Evolutionary conservation across 2,113 vertebrate species (phyloP).

Genomic region (Vulpes ferrilata): DNA sequence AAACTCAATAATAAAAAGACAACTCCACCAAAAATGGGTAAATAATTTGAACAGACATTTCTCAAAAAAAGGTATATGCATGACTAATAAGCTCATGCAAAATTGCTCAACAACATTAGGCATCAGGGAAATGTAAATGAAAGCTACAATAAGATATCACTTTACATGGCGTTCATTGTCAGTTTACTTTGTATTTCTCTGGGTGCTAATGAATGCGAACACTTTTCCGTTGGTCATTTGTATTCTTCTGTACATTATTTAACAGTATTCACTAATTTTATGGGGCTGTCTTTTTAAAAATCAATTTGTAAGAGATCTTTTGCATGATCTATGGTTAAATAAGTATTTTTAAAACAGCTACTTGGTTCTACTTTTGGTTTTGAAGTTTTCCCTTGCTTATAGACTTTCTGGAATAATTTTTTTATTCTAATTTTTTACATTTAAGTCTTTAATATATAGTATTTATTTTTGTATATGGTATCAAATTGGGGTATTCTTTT

Average conservation of each 20-base stretch:
- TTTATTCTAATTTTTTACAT: neutral
- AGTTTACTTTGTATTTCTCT: neutral
- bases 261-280: neutral
- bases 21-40: neutral
- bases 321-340: neutral
- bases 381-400: neutral
- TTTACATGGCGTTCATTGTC: neutral
- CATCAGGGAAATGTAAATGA: neutral
- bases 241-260: neutral
- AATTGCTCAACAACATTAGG: neutral
- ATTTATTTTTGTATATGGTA: neutral
- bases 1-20: neutral
- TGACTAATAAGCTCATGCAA: neutral
- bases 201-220: neutral
- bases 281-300: neutral
- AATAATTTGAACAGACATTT: neutral
- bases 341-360: neutral
- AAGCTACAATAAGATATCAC: neutral
- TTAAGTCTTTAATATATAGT: neutral
- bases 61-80: neutral
- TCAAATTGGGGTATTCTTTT: neutral
- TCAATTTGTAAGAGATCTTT: neutral
- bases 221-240: neutral
- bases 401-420: neutral
- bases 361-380: neutral